Conservation (phyloP, 2,797 vertebrate species). For the Peromyscus melanophrys region DNA sequence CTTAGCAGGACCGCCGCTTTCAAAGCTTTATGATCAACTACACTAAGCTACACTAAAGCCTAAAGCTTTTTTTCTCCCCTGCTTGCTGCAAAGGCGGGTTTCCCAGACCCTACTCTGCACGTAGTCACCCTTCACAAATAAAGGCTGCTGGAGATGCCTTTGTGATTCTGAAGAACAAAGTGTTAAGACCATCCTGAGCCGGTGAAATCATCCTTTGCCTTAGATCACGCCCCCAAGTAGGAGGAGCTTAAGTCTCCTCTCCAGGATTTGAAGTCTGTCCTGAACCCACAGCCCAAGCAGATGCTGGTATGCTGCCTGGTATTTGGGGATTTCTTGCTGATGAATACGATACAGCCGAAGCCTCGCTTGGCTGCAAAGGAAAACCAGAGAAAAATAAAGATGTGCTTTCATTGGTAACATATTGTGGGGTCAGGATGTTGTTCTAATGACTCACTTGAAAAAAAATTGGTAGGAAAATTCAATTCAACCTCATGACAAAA, state of each 20-base stretch:
- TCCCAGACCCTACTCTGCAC: background rate
- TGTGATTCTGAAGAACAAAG: background rate
- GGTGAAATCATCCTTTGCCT: background rate
- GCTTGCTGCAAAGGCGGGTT: conserved; percentile 17
- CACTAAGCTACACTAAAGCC: background rate
- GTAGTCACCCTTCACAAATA: background rate
- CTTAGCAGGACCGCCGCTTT: conserved; percentile 3
- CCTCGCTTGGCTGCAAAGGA: conserved; percentile 65
- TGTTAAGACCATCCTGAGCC: conserved; percentile 8
- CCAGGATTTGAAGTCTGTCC: conserved; percentile 64
- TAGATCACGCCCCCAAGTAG: conserved; percentile 56
- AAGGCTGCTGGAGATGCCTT: background rate
- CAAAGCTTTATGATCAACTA: background rate
- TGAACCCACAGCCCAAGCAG: conserved; percentile 10
- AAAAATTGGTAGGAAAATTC: conserved; percentile 78
- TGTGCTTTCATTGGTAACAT: conserved; percentile 80
- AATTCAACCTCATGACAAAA: conserved; percentile 58
- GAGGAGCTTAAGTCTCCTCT: conserved; percentile 60
- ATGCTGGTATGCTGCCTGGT: conserved; percentile 70
- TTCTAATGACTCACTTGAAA: conserved; percentile 54
- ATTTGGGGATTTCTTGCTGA: conserved; percentile 84
- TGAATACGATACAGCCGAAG: conserved; percentile 80
- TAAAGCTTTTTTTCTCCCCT: background rate
- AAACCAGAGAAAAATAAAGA: conserved; percentile 84
- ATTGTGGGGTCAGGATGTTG: conserved; percentile 76